A percentile compares a stretch with the other conserved stretches of the same genome.
phyloP scores from a whole-genome alignment of 2,888 invertebrate species.

The Anticlea derivata region DNA sequence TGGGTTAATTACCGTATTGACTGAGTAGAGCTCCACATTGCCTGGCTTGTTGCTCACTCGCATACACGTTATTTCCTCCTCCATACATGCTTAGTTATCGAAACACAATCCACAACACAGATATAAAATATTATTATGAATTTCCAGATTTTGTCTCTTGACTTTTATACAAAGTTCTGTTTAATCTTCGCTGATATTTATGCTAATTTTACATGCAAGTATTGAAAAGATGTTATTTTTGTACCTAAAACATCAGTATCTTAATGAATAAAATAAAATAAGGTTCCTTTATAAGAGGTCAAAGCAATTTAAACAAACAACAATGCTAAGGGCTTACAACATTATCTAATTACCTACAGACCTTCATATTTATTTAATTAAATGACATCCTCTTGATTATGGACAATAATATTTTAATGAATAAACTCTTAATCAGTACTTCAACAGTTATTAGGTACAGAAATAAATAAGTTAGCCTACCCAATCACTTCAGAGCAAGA shows the following conservation, averaged over 20 bases:
- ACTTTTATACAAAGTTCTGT: constrained; percentile 11
- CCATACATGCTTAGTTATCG: constrained; percentile 7
- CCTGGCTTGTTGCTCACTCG: constrained; percentile 8
- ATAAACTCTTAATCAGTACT: too few relatives aligned
- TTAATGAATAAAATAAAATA: neutral
- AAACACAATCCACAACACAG: neutral
- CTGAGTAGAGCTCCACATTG: constrained; percentile 7
- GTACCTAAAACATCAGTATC: constrained; percentile 4
- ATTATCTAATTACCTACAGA: too few relatives aligned
- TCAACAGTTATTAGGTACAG: too few relatives aligned
- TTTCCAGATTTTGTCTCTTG: neutral
- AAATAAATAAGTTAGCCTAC: too few relatives aligned
- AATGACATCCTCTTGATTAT: too few relatives aligned
- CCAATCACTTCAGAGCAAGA: too few relatives aligned
- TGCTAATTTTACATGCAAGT: neutral
- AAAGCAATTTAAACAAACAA: neutral
- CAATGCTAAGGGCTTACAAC: neutral
- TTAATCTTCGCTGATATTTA: neutral
- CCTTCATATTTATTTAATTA: too few relatives aligned
- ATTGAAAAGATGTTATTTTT: neutral
- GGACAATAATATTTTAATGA: too few relatives aligned
- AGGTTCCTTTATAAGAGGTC: neutral
- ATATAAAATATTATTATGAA: neutral
- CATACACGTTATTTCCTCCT: constrained; percentile 1
- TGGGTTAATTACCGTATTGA: constrained; percentile 9